Conservation (phyloP, 2,797 vertebrate genomes). For the Pseudotriccus pelzelni region DNA sequence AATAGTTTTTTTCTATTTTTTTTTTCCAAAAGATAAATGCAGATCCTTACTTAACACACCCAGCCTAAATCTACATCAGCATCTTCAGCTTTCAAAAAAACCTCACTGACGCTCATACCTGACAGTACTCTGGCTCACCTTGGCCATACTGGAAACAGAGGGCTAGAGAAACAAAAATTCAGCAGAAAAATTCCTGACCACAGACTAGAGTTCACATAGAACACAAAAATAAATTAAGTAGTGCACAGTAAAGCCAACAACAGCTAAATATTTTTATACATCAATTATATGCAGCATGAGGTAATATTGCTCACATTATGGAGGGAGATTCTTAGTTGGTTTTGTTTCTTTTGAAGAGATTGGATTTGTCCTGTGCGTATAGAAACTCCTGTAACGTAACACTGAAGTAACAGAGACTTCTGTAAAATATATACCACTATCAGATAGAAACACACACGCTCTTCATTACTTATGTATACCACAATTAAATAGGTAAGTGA, state of each 20-base stretch:
- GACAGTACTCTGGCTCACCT: constrained; percentile 49
- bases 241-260: constrained; percentile 71
- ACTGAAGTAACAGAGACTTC: constrained; percentile 77
- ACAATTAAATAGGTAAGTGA: constrained; percentile 75
- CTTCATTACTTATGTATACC: constrained; percentile 72
- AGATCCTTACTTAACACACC: constrained; percentile 55
- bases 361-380: constrained; percentile 76
- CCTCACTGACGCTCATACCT: constrained; percentile 48
- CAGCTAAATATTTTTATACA: constrained; percentile 70
- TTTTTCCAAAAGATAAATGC: constrained; percentile 27
- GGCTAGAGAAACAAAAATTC: constrained; percentile 47
- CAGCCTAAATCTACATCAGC: constrained; percentile 62
- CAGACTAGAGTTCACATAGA: constrained; percentile 60
- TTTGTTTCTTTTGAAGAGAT: constrained; percentile 75
- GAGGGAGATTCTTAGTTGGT: constrained; percentile 71
- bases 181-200: constrained; percentile 56
- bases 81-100: constrained; percentile 54
- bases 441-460: constrained; percentile 78
- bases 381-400: constrained; percentile 78
- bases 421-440: constrained; percentile 78
- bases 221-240: constrained; percentile 71
- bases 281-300: constrained; percentile 77
- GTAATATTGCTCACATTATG: constrained; percentile 83
- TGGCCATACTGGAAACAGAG: constrained; percentile 54
- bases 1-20: not conserved